These are phyloP conservation scores for Nixonia krombeini DNA, from an alignment of 1,140 invertebrate species.

Conservation along the genomic window DNA sequence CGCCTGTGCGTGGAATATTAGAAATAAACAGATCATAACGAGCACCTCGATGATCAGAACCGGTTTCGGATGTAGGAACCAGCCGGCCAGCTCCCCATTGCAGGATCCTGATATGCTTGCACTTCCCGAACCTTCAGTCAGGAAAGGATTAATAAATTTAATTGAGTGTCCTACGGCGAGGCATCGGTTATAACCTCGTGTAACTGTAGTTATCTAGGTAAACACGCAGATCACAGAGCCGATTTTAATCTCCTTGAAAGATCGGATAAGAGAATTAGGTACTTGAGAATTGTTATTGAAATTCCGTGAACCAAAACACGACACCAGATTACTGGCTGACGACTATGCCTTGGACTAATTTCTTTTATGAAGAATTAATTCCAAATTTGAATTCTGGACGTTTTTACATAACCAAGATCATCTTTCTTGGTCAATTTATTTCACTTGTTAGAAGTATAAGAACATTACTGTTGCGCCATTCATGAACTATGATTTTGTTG, in stretches of 20 bases:
- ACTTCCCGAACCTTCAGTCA: constrained; percentile 48
- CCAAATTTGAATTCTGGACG: too few relatives aligned
- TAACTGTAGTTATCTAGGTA: constrained; percentile 40
- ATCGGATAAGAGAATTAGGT: constrained; percentile 31
- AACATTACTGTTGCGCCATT: too few relatives aligned
- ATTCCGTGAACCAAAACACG: not conserved
- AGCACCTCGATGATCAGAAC: constrained; percentile 33
- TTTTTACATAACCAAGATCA: too few relatives aligned
- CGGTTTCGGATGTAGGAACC: constrained; percentile 22
- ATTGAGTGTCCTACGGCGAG: constrained; percentile 43
- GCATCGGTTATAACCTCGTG: constrained; percentile 11
- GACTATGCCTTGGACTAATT: too few relatives aligned
- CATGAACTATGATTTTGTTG: too few relatives aligned
- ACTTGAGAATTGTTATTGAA: constrained; percentile 10
- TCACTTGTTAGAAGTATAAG: too few relatives aligned
- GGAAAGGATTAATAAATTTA: constrained; percentile 48
- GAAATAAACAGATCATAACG: constrained; percentile 57
- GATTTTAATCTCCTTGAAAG: constrained; percentile 23
- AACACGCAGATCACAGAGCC: constrained; percentile 40
- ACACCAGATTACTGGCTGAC: not conserved
- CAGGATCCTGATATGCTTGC: constrained; percentile 19
- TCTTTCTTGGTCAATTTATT: too few relatives aligned
- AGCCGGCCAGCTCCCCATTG: constrained; percentile 27
- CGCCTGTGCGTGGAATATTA: constrained; percentile 50
- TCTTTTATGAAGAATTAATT: too few relatives aligned